A percentile compares a stretch with the other conserved stretches of the same genome.
Conservation (phyloP, 2,797 vertebrate genomes). For the Kryptopterus vitreolus region DNA sequence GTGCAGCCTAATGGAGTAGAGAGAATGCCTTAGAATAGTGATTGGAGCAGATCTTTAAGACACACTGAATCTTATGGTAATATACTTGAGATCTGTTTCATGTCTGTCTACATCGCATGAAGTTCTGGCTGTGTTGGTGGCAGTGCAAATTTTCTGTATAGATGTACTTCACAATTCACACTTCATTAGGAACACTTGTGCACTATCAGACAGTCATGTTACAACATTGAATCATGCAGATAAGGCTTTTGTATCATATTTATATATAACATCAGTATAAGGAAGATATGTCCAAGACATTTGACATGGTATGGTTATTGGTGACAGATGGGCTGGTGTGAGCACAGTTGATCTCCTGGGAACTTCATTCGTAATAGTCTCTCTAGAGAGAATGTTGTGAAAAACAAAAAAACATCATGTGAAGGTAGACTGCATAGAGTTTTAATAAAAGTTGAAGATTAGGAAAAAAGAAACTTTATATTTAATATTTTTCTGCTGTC, state of each 20-base stretch:
- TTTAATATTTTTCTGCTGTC: not conserved
- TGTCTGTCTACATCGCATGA: not conserved
- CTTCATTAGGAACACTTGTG: not conserved
- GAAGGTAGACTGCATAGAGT: not conserved
- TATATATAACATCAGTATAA: not conserved
- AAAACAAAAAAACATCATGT: conserved; percentile 2
- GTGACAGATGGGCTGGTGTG: not conserved
- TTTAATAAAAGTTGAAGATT: not conserved
- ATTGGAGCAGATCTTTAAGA: not conserved
- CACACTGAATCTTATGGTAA: not conserved
- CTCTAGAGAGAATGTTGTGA: not conserved
- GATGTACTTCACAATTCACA: not conserved
- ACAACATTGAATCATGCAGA: not conserved
- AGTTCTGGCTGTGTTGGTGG: not conserved
- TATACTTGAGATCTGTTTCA: not conserved
- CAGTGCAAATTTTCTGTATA: not conserved
- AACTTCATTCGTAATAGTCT: too few species aligned
- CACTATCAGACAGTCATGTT: not conserved
- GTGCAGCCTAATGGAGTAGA: not conserved
- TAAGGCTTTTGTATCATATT: not conserved
- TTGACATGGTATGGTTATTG: not conserved
- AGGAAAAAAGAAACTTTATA: too few species aligned
- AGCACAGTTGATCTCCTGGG: not conserved
- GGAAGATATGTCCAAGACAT: not conserved
- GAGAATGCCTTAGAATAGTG: not conserved